These are phyloP conservation scores for Pseudachorutes palmiensis DNA, from an alignment of 1,140 invertebrate species.

Conservation along the genomic window DNA sequence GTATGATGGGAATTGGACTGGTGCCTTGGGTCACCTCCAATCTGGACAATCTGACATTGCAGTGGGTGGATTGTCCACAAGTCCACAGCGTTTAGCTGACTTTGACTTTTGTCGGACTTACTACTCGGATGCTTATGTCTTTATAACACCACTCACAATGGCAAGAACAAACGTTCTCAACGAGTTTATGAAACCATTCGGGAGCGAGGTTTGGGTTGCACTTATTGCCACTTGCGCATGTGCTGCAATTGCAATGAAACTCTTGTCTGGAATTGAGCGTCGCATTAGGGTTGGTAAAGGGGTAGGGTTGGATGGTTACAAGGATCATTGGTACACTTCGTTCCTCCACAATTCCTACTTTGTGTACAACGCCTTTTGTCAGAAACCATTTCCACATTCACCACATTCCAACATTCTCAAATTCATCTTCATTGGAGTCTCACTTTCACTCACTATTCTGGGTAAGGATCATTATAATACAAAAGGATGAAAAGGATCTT, in stretches of 20 bases:
- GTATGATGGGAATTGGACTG: slow-evolving; percentile 7
- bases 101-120: slow-evolving; percentile 14
- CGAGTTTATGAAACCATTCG: background rate
- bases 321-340: background rate
- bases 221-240: background rate
- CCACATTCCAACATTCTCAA: background rate
- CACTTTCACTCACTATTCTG: slow-evolving; percentile 1
- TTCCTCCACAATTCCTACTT: background rate
- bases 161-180: background rate
- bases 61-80: slow-evolving; percentile 10
- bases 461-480: slow-evolving; percentile 5
- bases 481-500: background rate
- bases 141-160: slow-evolving; percentile 10
- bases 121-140: slow-evolving; percentile 15
- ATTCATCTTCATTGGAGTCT: background rate
- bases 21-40: background rate
- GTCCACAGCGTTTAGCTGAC: background rate
- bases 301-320: background rate
- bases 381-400: slow-evolving; percentile 6
- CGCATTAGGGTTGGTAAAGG: background rate
- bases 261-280: background rate
- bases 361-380: background rate
- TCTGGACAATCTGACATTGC: background rate
- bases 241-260: background rate
- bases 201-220: background rate